Conservation (phyloP, 2,797 vertebrate genomes). For the Neoniphon sammara region DNA sequence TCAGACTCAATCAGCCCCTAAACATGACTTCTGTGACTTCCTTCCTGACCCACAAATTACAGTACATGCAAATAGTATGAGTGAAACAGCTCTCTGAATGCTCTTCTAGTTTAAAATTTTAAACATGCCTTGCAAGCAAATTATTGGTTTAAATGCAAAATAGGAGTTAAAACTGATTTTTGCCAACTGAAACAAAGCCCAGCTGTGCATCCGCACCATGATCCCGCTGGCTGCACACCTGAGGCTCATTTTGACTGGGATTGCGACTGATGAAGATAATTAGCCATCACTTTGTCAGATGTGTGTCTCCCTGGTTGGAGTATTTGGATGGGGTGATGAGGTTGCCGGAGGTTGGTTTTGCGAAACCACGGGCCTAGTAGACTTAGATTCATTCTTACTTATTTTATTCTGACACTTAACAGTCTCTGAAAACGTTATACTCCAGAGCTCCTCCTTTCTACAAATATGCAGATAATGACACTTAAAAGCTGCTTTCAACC, state of each 20-base stretch:
- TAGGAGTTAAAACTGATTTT: slow-evolving; percentile 55
- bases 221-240: slow-evolving; percentile 68
- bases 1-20: too few relatives aligned
- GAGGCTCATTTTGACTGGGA: slow-evolving; percentile 72
- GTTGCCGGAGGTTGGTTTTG: slow-evolving; percentile 31
- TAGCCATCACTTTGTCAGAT: slow-evolving; percentile 49
- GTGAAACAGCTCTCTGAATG: too few relatives aligned
- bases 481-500: slow-evolving; percentile 28
- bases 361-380: slow-evolving; percentile 15
- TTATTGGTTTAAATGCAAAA: slow-evolving; percentile 61
- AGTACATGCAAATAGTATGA: too few relatives aligned
- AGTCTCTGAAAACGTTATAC: slow-evolving; percentile 18
- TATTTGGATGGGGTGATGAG: slow-evolving; percentile 26
- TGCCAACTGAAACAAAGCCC: slow-evolving; percentile 55
- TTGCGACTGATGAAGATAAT: slow-evolving; percentile 77
- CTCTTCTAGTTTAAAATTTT: slow-evolving; percentile 7
- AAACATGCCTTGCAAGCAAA: slow-evolving; percentile 39
- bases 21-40: too few relatives aligned
- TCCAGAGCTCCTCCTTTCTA: slow-evolving; percentile 8
- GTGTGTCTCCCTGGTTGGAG: slow-evolving; percentile 50
- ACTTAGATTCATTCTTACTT: neutral
- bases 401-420: slow-evolving; percentile 38
- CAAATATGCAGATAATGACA: slow-evolving; percentile 14
- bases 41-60: too few relatives aligned
- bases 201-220: slow-evolving; percentile 64